Base-by-base conservation (phyloP, 2,888 invertebrate species). In the Drosophila glabriapex region DNA sequence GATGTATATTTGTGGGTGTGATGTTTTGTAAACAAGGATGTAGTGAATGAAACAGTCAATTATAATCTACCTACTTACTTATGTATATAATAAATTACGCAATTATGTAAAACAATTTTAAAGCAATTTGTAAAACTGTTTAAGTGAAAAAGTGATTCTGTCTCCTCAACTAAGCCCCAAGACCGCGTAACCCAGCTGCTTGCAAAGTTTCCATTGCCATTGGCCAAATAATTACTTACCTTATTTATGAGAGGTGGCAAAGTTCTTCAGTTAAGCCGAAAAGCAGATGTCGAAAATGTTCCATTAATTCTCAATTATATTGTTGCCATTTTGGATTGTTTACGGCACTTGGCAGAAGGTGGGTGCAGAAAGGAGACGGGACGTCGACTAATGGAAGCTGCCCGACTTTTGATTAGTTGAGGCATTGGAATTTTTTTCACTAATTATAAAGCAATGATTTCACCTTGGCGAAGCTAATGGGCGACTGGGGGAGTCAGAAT, bases 271-370 rank as follows among this genome's bases (percentile, higher is more conserved):
- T 61, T 68, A 64, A 69, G 63, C 28, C 39, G 50, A 63, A 74
- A 58, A 61, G 46, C 75, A 70, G 53, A 66, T 78, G 74, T 39
- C 56, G 43, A 66, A 68, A 66, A 41, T 68, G 62, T 79, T 54
- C 53, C 66, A 63, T 73, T 55, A 68, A 77, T 78, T 66, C 41
- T 67, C 43, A 78, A 78, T 68, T 73, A 64, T 78, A 64, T 69
- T 73, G 66, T 61, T 56, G 50, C 52, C 46, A 33, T 43, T 68
- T 66, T 12, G 39, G 22, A 53, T 60, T 68, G 64, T 63, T 73
- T 68, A 65, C 55, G 29, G 19, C 22, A 41, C 22, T 22, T 31
- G 25, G 9, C 19, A 2, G 22, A 16, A 12, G 35, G 7, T 9
- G 14, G 4, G 2, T 7, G 14, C 4, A 14, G 22, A 7, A 14